Base-by-base conservation (phyloP, 2,888 invertebrate species). In the Orthosia gothica region DNA sequence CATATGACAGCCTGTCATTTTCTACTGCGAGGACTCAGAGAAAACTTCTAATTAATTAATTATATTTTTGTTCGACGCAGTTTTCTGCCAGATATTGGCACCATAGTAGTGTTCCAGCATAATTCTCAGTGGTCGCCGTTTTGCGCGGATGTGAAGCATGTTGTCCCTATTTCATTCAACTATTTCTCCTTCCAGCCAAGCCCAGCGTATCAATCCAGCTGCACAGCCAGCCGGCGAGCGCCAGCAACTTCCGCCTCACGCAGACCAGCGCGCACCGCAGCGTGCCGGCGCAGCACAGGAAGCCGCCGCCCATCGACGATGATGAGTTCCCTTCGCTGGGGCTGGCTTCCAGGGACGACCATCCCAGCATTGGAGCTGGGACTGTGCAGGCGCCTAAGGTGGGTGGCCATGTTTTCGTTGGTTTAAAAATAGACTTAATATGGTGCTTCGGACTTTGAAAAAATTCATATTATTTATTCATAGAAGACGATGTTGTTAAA, bases 201-300 rank as follows among this genome's bases (percentile, higher is more conserved):
- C 97, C 96, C 11, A 94, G 95, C 74, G 94, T 97, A n/a, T 96
- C 96, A 0, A 96, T 97, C 80, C 96, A 96, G 80, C 89, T 97
- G 70, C 96, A 96, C 89, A 95, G 96, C 81, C 96, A 95, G 85
- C 95, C 95, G 20, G 91, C 95, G 0, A 95, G 95, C 85, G 96
- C 96, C 0, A 96, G 95, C 87, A 96, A 95, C 91, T 96, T 96
- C 90, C 91, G 95, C 3, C 89, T 96, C 76, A 95, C 95, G 9
- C 95, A 94, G 87, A 91, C 96, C 0, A 93, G 93, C 76, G 92
- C 92, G 18, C 92, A 92, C 79, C 95, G 96, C 75, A 92, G 93
- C 3, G 88, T 90, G 54, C 92, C 94, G 52, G 79, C 88, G 50
- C 89, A 85, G 52, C 86, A 85, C 32, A 85, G 75, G 76, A 87